A percentile compares a stretch with the other conserved stretches of the same genome.
Conservation (phyloP, 64 coral and sea anemone species). For the Actinia equina region DNA sequence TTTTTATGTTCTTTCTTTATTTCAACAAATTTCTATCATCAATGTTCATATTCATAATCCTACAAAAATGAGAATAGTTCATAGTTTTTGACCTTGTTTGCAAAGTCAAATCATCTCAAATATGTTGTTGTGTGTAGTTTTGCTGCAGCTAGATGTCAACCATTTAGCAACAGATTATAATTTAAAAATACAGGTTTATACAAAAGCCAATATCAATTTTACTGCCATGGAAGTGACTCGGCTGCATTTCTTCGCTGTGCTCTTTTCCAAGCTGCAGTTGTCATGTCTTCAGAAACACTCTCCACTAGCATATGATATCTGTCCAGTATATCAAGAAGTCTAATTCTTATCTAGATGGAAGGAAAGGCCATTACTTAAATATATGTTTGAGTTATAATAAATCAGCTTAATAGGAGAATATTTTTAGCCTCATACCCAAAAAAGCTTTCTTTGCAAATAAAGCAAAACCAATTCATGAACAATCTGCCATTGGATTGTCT, state of each 20-base stretch:
- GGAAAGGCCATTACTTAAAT: background rate
- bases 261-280: constrained; percentile 57
- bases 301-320: constrained; percentile 66
- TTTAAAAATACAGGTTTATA: background rate
- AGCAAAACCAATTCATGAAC: too few relatives aligned
- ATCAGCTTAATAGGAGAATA: too few relatives aligned
- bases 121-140: background rate
- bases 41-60: too few relatives aligned
- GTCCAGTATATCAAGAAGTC: constrained; percentile 51
- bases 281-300: constrained; percentile 68
- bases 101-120: too few relatives aligned
- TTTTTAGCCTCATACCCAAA: too few relatives aligned
- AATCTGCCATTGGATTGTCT: too few relatives aligned
- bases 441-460: too few relatives aligned
- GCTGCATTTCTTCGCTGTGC: constrained; percentile 17
- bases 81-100: background rate
- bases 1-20: too few relatives aligned
- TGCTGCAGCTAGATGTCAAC: background rate
- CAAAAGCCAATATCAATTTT: background rate
- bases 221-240: constrained; percentile 50
- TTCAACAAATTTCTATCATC: too few relatives aligned
- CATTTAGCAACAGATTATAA: background rate
- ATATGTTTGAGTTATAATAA: background rate
- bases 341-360: constrained; percentile 37
- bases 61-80: too few relatives aligned